Evolutionary conservation across 2,888 invertebrate species (phyloP), one percentile per base, ranked within the genome.

Genomic region (Acanthosepion pharaonis): DNA sequence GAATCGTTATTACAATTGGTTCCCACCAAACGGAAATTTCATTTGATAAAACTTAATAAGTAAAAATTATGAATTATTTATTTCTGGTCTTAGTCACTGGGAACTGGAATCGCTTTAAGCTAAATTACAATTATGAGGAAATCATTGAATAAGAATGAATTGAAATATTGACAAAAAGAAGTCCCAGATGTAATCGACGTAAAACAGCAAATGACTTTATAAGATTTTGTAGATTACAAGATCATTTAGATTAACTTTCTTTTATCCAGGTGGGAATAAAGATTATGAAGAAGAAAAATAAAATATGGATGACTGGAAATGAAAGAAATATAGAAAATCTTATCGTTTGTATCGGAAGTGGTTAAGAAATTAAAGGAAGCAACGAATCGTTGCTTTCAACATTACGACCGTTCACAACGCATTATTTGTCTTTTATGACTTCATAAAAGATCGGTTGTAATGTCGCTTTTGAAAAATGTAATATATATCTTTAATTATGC

Each of bases 301-400:
- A 78, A 28, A 78, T 11, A n/a, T 23, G 28, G 8, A 78, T 28
- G 5, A 9, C 2, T 23, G 78, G 78, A 78, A 55, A 25, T 28
- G 78, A 9, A n/a, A 28, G 25, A 78, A 78, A 25, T 25, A 25
- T 11, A 25, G 28, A 78, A 78, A 78, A 78, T 78, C 28, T 78
- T 78, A 78, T 78, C 78, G 28, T 78, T 78, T n/a, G 28, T 28
- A 78, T 78, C 25, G 78, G 78, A 78, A 78, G 78, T n/a, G n/a
- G 78, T 78, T 78, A 78, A 78, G 78, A 78, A 78, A 78, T 78
- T 78, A 78, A 78, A 78, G 78, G 78, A 78, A 78, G 78, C 78
- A 78, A 78, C 78, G 78, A 78, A n/a, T 78, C 78, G 78, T 78
- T 78, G 28, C 78, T n/a, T 78, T 78, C 78, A 28, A 28, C 78